Percentiles rank a stretch among this genome's conserved stretches.
Conservation (phyloP, 2,113 vertebrate genomes). For the Cepphus grylle region DNA sequence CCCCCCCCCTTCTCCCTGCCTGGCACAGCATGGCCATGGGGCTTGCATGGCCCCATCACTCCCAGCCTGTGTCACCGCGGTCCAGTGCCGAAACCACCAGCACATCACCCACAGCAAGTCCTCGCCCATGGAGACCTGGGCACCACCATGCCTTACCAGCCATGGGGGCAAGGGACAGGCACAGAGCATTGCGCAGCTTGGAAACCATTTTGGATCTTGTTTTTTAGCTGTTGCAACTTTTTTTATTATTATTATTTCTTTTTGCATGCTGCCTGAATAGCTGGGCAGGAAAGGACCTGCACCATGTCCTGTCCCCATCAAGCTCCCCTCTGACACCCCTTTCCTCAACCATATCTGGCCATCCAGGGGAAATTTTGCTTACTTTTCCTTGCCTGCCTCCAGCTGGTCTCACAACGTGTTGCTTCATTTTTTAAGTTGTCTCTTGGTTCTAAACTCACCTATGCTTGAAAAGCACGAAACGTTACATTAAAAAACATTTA, state of each 20-base stretch:
- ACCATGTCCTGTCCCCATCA: rapidly evolving
- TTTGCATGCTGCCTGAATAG: background rate
- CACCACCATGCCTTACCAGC: background rate
- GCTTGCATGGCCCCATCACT: background rate
- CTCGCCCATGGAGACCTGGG: rapidly evolving
- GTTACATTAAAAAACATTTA: background rate
- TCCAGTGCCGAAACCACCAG: background rate
- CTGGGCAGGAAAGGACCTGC: background rate
- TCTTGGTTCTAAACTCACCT: background rate
- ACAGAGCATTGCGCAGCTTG: background rate
- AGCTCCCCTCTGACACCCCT: rapidly evolving
- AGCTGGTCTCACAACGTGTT: background rate
- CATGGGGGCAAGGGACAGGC: background rate
- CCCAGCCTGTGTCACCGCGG: too few species aligned
- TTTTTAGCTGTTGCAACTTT: background rate
- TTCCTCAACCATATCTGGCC: background rate
- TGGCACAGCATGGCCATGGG: too few species aligned
- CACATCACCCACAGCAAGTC: too few species aligned
- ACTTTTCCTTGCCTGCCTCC: background rate
- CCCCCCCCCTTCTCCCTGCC: background rate
- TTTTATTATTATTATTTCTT: too few species aligned
- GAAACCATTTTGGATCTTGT: background rate
- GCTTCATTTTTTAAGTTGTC: background rate
- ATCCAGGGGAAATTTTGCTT: background rate
- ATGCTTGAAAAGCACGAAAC: background rate